Conservation (phyloP, 2,113 vertebrate genomes). For the Gymnarchus niloticus region DNA sequence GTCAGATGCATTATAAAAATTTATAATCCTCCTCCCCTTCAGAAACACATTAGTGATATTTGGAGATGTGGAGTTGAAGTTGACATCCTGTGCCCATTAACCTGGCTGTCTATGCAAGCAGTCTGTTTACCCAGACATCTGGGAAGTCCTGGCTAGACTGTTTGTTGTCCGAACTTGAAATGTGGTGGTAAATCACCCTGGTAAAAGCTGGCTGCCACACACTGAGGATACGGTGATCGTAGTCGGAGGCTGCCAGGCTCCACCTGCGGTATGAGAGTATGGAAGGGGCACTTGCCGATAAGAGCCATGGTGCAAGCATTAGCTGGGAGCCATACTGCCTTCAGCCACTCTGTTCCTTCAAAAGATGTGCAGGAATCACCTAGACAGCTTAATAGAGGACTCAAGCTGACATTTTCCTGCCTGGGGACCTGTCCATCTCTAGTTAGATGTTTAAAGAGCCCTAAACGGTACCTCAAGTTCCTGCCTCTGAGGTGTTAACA, state of each 20-base stretch:
- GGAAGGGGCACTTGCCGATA: neutral
- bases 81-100: neutral
- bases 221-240: neutral
- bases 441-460: conserved; percentile 48
- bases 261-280: neutral
- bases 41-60: neutral
- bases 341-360: too few species aligned
- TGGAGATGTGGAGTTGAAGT: neutral
- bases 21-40: neutral
- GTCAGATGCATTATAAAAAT: conserved; percentile 14
- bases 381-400: neutral
- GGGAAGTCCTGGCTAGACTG: neutral
- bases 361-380: neutral
- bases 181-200: neutral
- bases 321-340: neutral
- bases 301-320: neutral
- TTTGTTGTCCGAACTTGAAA: neutral
- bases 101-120: neutral
- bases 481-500: conserved; percentile 29
- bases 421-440: conserved; percentile 30
- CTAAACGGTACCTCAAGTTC: conserved; percentile 34
- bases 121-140: neutral
- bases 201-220: neutral
- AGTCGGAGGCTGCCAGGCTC: neutral
- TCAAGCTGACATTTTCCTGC: neutral